Percentiles rank a stretch among this genome's conserved stretches.
Evolutionary conservation across 2,797 vertebrate species (phyloP).

Genomic region (Rhabdomys pumilio): DNA sequence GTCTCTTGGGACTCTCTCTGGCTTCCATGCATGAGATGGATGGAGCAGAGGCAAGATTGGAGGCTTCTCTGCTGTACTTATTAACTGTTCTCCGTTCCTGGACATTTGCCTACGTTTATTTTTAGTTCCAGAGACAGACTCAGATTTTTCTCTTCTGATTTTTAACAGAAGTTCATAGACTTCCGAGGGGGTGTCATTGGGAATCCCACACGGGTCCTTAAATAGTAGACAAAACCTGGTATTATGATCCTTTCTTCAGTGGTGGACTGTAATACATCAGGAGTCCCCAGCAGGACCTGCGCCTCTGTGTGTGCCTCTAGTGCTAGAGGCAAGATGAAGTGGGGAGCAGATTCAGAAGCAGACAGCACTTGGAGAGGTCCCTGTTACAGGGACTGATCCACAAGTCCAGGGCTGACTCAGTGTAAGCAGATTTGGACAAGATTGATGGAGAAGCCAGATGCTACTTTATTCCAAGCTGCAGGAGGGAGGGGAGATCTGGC

Average conservation of each 20-base stretch:
- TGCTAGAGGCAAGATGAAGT: conserved; percentile 49
- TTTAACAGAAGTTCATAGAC: conserved; percentile 75
- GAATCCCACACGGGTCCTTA: conserved; percentile 74
- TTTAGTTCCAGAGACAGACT: conserved; percentile 78
- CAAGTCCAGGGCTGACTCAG: conserved; percentile 47
- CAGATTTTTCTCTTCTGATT: conserved; percentile 71
- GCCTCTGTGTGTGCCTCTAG: neutral
- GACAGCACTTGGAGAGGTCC: neutral
- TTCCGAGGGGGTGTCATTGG: conserved; percentile 64
- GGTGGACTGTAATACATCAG: neutral
- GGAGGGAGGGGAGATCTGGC: neutral
- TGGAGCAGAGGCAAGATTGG: conserved; percentile 44
- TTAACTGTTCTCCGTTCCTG: conserved; percentile 73
- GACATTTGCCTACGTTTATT: conserved; percentile 77
- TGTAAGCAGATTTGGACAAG: conserved; percentile 32
- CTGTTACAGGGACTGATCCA: conserved; percentile 9
- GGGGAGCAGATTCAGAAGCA: neutral
- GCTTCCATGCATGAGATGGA: conserved; percentile 29
- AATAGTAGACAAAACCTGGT: conserved; percentile 66
- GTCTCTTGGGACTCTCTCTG: conserved; percentile 59
- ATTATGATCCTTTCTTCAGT: neutral
- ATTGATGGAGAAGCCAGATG: conserved; percentile 69
- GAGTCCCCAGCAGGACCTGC: neutral
- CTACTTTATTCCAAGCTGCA: conserved; percentile 33
- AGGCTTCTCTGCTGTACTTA: conserved; percentile 60